These are phyloP conservation scores for Acleris laterana DNA, from an alignment of 2,888 invertebrate genomes.

Conservation along the genomic window DNA sequence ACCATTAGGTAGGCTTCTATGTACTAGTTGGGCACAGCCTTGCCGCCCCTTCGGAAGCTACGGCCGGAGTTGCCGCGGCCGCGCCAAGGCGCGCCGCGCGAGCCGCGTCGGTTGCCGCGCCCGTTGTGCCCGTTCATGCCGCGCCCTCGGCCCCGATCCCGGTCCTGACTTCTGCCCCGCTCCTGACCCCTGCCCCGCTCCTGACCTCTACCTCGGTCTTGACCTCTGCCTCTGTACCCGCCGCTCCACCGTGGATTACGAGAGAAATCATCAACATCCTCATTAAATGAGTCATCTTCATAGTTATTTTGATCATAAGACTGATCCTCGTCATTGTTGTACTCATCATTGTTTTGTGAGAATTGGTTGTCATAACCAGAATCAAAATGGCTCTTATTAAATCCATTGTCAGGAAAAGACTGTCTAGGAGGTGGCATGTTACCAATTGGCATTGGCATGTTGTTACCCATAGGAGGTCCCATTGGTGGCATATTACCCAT, in stretches of 20 bases:
- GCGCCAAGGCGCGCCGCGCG: constrained; percentile 64
- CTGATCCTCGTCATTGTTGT: constrained; percentile 63
- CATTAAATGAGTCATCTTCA: constrained; percentile 44
- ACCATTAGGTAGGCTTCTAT: constrained; percentile 43
- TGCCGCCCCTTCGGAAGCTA: constrained; percentile 72
- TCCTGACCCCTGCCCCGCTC: constrained; percentile 53
- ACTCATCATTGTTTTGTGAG: constrained; percentile 64
- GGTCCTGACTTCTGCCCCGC: constrained; percentile 57
- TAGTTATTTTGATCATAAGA: constrained; percentile 61
- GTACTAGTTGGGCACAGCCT: constrained; percentile 67
- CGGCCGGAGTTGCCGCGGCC: constrained; percentile 64
- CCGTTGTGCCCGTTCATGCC: constrained; percentile 72
- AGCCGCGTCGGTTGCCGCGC: constrained; percentile 63
- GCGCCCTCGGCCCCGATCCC: constrained; percentile 61
- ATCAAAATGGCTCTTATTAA: constrained; percentile 70
- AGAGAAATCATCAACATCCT: constrained; percentile 50
- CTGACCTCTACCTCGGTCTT: constrained; percentile 54
- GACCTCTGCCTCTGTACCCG: constrained; percentile 56
- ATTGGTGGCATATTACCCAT: constrained; percentile 58
- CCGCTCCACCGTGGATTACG: constrained; percentile 71
- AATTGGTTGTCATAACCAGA: constrained; percentile 63
- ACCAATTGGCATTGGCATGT: constrained; percentile 42
- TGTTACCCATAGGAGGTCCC: constrained; percentile 47
- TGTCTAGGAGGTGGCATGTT: constrained; percentile 57
- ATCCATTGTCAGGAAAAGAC: constrained; percentile 71